These are phyloP conservation scores for Alexandromys fortis DNA, from an alignment of 2,113 vertebrate species.

Conservation along the genomic window DNA sequence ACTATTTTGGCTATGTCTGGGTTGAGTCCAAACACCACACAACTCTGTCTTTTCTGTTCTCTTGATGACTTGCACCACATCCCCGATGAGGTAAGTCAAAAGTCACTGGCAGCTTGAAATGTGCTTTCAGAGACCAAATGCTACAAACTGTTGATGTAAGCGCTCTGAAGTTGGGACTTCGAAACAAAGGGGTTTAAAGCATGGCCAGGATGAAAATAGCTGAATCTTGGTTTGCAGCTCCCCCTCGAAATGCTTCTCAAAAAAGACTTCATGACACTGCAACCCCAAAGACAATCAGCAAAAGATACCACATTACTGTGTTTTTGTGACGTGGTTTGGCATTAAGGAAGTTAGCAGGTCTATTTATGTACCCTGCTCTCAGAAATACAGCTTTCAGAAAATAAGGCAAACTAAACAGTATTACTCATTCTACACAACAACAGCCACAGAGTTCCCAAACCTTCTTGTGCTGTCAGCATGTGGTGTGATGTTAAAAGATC, in stretches of 20 bases:
- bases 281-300: neutral
- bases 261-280: neutral
- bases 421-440: conserved; percentile 44
- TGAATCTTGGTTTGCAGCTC: neutral
- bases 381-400: neutral
- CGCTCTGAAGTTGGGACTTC: neutral
- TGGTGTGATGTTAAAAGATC: conserved; percentile 99
- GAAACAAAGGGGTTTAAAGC: neutral
- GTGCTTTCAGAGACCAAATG: neutral
- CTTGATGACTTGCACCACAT: neutral
- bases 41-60: neutral
- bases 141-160: neutral
- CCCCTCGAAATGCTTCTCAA: neutral
- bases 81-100: neutral
- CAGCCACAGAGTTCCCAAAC: conserved; percentile 82
- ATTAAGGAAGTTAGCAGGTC: neutral
- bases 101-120: neutral
- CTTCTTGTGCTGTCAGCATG: conserved; percentile 99
- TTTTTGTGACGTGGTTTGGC: neutral
- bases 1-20: neutral
- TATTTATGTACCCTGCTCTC: neutral
- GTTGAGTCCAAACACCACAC: neutral
- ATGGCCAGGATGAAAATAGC: neutral
- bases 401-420: neutral
- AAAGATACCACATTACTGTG: neutral